phyloP scores from a whole-genome alignment of 2,113 vertebrate species.

The Tachycineta bicolor region DNA sequence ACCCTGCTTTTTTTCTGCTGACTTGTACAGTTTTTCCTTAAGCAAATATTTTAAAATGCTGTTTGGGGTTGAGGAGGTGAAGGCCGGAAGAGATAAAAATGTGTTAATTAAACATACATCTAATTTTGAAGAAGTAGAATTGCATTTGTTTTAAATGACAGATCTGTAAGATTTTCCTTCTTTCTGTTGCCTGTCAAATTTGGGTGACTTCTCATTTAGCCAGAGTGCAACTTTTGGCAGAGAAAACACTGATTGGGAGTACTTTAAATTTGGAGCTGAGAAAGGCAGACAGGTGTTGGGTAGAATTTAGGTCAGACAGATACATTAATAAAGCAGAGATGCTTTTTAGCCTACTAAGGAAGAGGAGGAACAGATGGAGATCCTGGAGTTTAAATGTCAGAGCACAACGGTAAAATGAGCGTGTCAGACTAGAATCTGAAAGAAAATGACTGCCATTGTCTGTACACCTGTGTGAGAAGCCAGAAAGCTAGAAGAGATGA shows the following conservation, averaged over 20 bases:
- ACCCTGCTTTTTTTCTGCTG: background rate
- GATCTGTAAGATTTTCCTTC: background rate
- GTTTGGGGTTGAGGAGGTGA: background rate
- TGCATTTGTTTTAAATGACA: background rate
- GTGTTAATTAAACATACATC: background rate
- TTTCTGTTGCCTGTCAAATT: background rate
- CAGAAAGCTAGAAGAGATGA: background rate
- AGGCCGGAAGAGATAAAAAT: background rate
- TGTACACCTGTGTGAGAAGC: background rate
- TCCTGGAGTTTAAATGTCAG: conserved; percentile 16
- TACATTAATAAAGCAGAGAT: conserved; percentile 28
- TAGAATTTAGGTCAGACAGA: conserved; percentile 11
- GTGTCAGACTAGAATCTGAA: background rate
- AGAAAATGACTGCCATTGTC: conserved; percentile 6
- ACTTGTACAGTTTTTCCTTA: background rate
- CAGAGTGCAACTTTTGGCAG: background rate
- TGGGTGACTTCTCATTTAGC: background rate
- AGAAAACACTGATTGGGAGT: background rate
- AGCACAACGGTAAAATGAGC: conserved; percentile 16
- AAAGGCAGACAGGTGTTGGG: conserved; percentile 19
- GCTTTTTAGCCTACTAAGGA: background rate
- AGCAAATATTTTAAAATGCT: background rate
- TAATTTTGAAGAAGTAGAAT: background rate
- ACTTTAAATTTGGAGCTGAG: background rate
- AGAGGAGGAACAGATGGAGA: conserved; percentile 44